Evolutionary conservation across 2,113 vertebrate species (phyloP).

Genomic region (Pangasianodon gigas): DNA sequence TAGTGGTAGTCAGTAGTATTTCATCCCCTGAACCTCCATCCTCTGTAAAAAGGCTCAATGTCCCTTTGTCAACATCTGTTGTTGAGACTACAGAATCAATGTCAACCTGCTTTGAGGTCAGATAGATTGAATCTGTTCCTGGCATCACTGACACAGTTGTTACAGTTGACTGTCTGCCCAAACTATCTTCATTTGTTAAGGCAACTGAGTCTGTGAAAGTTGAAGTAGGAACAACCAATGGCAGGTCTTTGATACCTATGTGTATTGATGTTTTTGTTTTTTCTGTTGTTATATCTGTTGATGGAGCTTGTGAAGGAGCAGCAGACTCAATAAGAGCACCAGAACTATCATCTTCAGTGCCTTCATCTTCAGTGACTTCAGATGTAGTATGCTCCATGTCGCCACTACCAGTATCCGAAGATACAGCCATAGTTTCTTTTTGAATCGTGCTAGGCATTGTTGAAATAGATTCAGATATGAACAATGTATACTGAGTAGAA

Average conservation of each 20-base stretch:
- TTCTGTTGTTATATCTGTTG: constrained; percentile 10
- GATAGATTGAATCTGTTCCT: constrained; percentile 1
- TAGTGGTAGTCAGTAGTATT: not conserved
- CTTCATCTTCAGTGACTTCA: constrained; percentile 27
- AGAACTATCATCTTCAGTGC: constrained; percentile 15
- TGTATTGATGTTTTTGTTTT: not conserved
- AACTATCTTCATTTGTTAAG: not conserved
- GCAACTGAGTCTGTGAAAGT: not conserved
- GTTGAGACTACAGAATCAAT: constrained; percentile 10
- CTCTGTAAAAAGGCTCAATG: not conserved
- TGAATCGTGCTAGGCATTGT: not conserved
- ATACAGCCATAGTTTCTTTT: not conserved
- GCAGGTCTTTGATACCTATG: not conserved
- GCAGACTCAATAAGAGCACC: constrained; percentile 10
- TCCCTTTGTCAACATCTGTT: constrained; percentile 19
- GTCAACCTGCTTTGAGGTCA: constrained; percentile 1
- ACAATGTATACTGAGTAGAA: not conserved
- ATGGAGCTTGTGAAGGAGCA: constrained; percentile 6
- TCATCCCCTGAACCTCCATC: constrained; percentile 3
- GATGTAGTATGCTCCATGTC: constrained; percentile 1
- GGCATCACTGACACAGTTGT: constrained; percentile 1
- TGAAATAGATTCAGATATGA: constrained; percentile 9
- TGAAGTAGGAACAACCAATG: not conserved
- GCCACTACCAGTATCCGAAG: constrained; percentile 16
- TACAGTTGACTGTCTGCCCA: not conserved